Evolutionary conservation across 2,888 invertebrate genomes (phyloP).

Genomic region (Nephrocerus scutellatus): DNA sequence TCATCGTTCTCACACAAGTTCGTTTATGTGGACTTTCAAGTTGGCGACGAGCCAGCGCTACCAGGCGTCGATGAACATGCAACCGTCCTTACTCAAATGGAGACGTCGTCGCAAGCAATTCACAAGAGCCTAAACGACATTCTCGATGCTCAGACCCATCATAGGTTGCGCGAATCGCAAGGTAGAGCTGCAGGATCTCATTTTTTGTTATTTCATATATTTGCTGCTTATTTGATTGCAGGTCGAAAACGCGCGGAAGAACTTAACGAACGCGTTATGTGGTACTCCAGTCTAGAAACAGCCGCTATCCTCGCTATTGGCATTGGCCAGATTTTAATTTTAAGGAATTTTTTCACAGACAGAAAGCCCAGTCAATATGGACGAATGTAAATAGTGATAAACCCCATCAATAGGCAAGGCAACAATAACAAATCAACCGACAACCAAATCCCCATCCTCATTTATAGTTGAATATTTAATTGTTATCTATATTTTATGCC

Average conservation of each 20-base stretch:
- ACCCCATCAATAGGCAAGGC: too few relatives aligned
- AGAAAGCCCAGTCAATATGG: conserved; percentile 55
- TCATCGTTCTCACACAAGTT: conserved; percentile 98
- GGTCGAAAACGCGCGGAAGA: conserved; percentile 92
- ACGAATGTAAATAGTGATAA: too few relatives aligned
- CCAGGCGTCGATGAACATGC: conserved; percentile 82
- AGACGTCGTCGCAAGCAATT: conserved; percentile 81
- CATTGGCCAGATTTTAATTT: conserved; percentile 83
- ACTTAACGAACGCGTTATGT: conserved; percentile 85
- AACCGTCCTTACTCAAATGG: conserved; percentile 93
- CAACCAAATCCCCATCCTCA: too few relatives aligned
- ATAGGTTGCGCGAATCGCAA: conserved; percentile 88
- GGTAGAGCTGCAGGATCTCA: conserved; percentile 37
- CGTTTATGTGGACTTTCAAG: conserved; percentile 96
- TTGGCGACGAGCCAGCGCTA: conserved; percentile 76
- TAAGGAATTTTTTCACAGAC: conserved; percentile 85
- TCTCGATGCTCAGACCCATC: conserved; percentile 95
- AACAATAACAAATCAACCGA: too few relatives aligned
- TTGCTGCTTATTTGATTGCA: too few relatives aligned
- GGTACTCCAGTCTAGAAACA: conserved; percentile 90
- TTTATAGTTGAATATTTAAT: too few relatives aligned
- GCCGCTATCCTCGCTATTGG: conserved; percentile 75
- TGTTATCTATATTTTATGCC: too few relatives aligned
- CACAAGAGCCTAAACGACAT: conserved; percentile 84
- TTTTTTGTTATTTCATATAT: background rate